Evolutionary conservation across 2,797 vertebrate species (phyloP), one percentile per base, ranked within the genome.

Genomic region (Psittacula derbiana): DNA sequence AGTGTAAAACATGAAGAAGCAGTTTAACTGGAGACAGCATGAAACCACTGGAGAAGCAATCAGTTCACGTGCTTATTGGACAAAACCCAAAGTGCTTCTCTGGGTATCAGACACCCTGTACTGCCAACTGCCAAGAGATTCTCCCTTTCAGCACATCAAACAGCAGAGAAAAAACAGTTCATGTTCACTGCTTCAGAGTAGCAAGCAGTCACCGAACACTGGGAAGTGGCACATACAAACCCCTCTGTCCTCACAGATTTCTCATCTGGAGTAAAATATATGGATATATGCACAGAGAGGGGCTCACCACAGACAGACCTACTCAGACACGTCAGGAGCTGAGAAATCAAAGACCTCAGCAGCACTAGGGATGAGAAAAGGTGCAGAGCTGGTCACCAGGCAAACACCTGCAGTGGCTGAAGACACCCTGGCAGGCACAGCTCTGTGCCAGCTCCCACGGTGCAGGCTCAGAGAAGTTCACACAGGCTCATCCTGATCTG

Each of bases 151-250:
- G 75, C 62, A 3, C 0, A 2, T 23, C 33, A 8, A 49, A 43
- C 17, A 16, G 49, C 1, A 17, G 23, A 44, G 62, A 15, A 19
- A 50, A 57, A n/a, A 1, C 2, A 0, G 16, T 18, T 52, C 2
- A 1, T 15, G 43, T 6, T 31, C 33, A 3, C 25, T 18, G 40
- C 33, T 17, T 43, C 8, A 8, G 3, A 9, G 57, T 5, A 33
- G 49, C 38, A 12, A 50, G 21, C 2, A 40, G 49, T 46, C 57
- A 19, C 57, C 1, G 7, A 52, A 6, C 46, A 11, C 71, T 2
- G 19, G 41, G 23, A 50, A 46, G 50, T 2, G 64, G 65, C 20
- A 33, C 64, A 36, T 20, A 18, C 2, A 4, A 41, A 21, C 5
- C 18, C 19, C 24, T 33, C 53, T 19, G 36, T 33, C 53, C 53